Conservation (phyloP, 92 coral and sea anemone species). For the Bergia puertoricense region DNA sequence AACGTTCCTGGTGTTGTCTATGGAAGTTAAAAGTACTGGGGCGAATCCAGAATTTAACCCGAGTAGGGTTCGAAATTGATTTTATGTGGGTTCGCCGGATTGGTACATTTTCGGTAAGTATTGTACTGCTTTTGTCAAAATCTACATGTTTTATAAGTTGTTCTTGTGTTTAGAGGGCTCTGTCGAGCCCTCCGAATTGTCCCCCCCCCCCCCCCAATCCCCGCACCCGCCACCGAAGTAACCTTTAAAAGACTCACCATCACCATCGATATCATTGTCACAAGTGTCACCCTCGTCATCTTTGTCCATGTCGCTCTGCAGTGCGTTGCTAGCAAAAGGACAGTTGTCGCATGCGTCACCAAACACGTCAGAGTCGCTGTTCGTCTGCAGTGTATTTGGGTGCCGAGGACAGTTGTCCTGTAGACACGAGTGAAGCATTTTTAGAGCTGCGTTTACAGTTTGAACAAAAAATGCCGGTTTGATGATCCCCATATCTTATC, state of each 20-base stretch:
- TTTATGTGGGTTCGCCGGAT: too few species aligned
- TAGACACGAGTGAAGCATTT: background rate
- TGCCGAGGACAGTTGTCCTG: conserved; percentile 88
- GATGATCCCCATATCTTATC: too few species aligned
- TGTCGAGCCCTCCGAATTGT: too few species aligned
- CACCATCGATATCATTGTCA: conserved; percentile 90
- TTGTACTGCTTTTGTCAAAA: too few species aligned
- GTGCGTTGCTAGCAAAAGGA: conserved; percentile 72
- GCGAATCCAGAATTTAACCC: too few species aligned
- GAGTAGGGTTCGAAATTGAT: too few species aligned
- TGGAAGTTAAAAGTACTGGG: too few species aligned
- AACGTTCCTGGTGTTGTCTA: background rate
- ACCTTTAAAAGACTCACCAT: conserved; percentile 62
- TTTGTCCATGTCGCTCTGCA: conserved; percentile 77
- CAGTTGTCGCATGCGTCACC: conserved; percentile 96
- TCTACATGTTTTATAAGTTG: too few species aligned
- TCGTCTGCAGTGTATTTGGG: conserved; percentile 70
- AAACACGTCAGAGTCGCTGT: conserved; percentile 74
- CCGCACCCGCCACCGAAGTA: too few species aligned
- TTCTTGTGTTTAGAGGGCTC: too few species aligned
- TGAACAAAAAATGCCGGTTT: background rate
- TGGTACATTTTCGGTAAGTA: too few species aligned
- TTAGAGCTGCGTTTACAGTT: background rate
- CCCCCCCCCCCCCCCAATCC: too few species aligned
- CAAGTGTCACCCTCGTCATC: conserved; percentile 91